Evolutionary conservation across 2,888 invertebrate genomes (phyloP).

Genomic region (Acronicta leporina): DNA sequence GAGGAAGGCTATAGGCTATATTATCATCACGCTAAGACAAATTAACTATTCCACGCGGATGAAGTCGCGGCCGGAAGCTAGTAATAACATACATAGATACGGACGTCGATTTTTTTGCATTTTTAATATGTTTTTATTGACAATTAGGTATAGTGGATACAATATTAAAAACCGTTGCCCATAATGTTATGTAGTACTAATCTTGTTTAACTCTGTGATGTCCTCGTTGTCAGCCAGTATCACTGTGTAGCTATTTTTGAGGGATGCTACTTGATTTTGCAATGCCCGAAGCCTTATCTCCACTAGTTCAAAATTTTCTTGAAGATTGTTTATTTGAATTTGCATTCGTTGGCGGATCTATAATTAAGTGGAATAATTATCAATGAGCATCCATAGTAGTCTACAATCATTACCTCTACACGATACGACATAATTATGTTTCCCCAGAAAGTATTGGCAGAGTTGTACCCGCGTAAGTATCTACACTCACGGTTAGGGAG

Average conservation of each 20-base stretch:
- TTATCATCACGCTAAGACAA: no score
- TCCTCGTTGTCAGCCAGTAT: constrained; percentile 72
- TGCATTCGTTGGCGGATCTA: constrained; percentile 92
- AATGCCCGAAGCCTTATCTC: constrained; percentile 90
- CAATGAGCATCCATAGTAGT: no score
- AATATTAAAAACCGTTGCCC: constrained; percentile 6
- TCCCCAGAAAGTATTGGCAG: no score
- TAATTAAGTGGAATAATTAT: constrained; percentile 24
- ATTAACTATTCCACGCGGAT: no score
- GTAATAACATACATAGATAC: constrained; percentile 1
- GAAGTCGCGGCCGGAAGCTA: no score
- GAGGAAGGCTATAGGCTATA: no score
- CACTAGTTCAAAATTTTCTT: constrained; percentile 91
- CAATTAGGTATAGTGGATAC: not conserved
- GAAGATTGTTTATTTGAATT: constrained; percentile 90
- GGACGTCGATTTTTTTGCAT: constrained; percentile 5
- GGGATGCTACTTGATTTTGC: constrained; percentile 90
- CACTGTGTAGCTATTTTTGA: constrained; percentile 84
- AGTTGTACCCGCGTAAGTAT: no score
- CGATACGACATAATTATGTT: no score
- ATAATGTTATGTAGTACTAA: constrained; percentile 23
- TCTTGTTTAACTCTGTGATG: constrained; percentile 45
- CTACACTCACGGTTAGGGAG: no score
- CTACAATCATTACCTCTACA: no score
- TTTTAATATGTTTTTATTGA: constrained; percentile 9